Conservation (phyloP, 2,888 invertebrate species). For the Andrena chrysosceles region DNA sequence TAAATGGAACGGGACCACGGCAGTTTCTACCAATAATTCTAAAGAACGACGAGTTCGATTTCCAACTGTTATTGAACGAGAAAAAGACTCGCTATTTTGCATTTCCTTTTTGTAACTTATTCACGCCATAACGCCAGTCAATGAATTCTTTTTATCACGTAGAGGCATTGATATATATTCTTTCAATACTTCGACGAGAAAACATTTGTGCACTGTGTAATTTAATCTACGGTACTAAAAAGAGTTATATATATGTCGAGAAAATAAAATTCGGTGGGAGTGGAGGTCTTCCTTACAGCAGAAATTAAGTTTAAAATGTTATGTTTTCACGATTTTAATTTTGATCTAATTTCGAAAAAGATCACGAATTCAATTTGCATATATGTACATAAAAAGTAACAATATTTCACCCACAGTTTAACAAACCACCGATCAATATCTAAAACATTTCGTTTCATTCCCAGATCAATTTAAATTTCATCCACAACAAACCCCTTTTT, state of each 20-base stretch:
- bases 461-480: too few species aligned
- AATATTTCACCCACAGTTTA: too few species aligned
- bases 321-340: too few species aligned
- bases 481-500: too few species aligned
- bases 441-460: too few species aligned
- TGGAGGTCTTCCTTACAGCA: neutral
- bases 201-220: slow-evolving; percentile 13
- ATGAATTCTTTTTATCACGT: slow-evolving; percentile 4
- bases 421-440: too few species aligned
- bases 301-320: neutral
- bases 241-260: neutral
- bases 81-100: slow-evolving; percentile 40
- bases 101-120: slow-evolving; percentile 36
- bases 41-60: neutral
- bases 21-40: slow-evolving; percentile 6
- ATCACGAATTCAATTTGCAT: too few species aligned
- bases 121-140: neutral
- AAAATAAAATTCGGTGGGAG: neutral
- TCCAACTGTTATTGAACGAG: slow-evolving; percentile 10
- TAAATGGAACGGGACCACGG: slow-evolving; percentile 38
- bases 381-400: too few species aligned
- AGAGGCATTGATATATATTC: neutral
- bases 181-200: slow-evolving; percentile 29
- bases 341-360: too few species aligned
- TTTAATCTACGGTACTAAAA: slow-evolving; percentile 8